Base-by-base conservation (phyloP, 2,113 vertebrate species). In the Theropithecus gelada region DNA sequence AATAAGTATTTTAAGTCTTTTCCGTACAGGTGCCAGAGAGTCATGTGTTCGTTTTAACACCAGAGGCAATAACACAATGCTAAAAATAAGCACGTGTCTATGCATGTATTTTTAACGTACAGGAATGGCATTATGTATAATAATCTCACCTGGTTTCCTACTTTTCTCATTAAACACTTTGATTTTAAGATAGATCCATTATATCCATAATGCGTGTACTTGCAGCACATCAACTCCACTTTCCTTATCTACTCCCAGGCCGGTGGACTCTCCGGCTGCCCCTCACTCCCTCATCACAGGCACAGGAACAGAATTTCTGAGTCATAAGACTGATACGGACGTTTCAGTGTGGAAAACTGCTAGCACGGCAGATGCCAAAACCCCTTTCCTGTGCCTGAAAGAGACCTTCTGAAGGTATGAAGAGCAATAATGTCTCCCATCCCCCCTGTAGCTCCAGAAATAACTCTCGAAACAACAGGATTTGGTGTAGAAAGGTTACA, bases 1-100 rank as follows among this genome's bases (percentile, higher is more conserved):
- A 87, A 50, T 90, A 81, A 61, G 27, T 87, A 68, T 90, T 73
- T 93, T 45, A 73, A 88, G 45, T 38, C 70, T 80, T 79, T 79
- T 52, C 68, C 11, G 23, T n/a, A 35, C 22, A 55, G 10, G 43
- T 89, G 55, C 12, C 9, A 92, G 55, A 70, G 30, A 85, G 64
- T n/a, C 40, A 2, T 72, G 9, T 30, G 23, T 52, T 92, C 48
- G 32, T 57, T 88, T 94, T 55, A 86, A 92, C 50, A 66, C 4
- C 43, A 78, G 25, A 73, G 61, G 52, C 79, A 89, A 57, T 35
- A 43, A 30, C 48, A 30, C 40, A 30, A 35, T 22, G 73, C 50
- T 75, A 48, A 57, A 57, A 55, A 75, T 40, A 50, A 86, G 64
- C 55, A 17, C 2, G n/a, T 18, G 43, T 80, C 23, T 32, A 13